Evolutionary conservation across 2,888 invertebrate species (phyloP).

Genomic region (Melanargia galathea): DNA sequence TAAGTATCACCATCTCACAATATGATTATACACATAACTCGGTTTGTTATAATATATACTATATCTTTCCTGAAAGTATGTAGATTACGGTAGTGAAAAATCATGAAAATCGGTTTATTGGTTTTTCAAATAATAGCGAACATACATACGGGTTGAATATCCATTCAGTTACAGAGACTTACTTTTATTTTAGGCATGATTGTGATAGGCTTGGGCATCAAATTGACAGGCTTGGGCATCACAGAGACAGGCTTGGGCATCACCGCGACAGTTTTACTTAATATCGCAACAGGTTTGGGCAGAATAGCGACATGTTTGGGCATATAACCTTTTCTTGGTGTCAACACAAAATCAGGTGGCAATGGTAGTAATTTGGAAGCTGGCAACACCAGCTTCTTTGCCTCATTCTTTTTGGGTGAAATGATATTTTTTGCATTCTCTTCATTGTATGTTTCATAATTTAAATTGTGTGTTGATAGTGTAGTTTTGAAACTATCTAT

Average conservation of each 20-base stretch:
- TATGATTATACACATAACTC: too few species aligned
- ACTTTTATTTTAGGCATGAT: conserved; percentile 32
- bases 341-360: conserved; percentile 57
- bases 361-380: conserved; percentile 69
- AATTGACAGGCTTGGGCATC: too few species aligned
- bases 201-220: too few species aligned
- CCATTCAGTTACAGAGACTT: conserved; percentile 8
- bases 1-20: too few species aligned
- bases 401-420: conserved; percentile 29
- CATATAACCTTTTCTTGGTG: conserved; percentile 21
- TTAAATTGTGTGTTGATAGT: conserved; percentile 45
- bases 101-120: too few species aligned
- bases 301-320: neutral
- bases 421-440: conserved; percentile 19
- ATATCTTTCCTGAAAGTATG: too few species aligned
- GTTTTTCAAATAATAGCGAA: too few species aligned
- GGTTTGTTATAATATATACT: too few species aligned
- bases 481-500: conserved; percentile 50
- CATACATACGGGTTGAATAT: too few species aligned
- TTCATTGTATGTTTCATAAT: conserved; percentile 48
- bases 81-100: too few species aligned
- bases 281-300: neutral
- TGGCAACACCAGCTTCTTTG: conserved; percentile 61
- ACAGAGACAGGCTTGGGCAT: too few species aligned
- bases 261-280: too few species aligned